Evolutionary conservation across 2,797 vertebrate genomes (phyloP).

Genomic region (Sebastes melanostomus): DNA sequence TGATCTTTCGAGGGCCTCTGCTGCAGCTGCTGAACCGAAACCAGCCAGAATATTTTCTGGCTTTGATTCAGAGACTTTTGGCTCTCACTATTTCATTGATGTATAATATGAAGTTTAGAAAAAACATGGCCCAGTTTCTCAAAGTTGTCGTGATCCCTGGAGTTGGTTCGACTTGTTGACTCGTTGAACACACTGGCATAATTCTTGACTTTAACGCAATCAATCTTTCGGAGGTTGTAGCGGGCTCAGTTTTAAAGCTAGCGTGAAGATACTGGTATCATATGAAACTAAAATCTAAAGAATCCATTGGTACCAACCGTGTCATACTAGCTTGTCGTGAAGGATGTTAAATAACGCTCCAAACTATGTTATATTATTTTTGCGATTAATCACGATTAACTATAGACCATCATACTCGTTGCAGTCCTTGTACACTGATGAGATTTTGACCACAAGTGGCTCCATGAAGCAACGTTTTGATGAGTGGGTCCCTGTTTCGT

Average conservation of each 20-base stretch:
- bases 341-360: too few species aligned
- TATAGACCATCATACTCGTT: neutral
- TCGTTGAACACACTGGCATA: neutral
- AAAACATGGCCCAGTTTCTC: slow-evolving; percentile 23
- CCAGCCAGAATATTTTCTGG: neutral
- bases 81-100: neutral
- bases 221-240: too few species aligned
- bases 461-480: neutral
- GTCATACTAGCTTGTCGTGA: too few species aligned
- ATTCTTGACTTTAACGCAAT: too few species aligned
- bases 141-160: neutral
- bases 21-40: slow-evolving; percentile 18
- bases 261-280: too few species aligned
- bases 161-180: neutral
- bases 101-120: neutral
- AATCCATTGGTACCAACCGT: too few species aligned
- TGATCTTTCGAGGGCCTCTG: neutral
- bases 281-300: too few species aligned
- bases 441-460: neutral
- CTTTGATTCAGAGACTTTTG: slow-evolving; percentile 23
- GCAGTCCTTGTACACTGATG: neutral
- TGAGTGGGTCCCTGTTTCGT: neutral
- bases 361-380: too few species aligned
- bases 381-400: too few species aligned
- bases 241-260: too few species aligned